These are phyloP conservation scores for Drosophila niveifrons DNA, from an alignment of 2,888 invertebrate species.

Conservation along the genomic window DNA sequence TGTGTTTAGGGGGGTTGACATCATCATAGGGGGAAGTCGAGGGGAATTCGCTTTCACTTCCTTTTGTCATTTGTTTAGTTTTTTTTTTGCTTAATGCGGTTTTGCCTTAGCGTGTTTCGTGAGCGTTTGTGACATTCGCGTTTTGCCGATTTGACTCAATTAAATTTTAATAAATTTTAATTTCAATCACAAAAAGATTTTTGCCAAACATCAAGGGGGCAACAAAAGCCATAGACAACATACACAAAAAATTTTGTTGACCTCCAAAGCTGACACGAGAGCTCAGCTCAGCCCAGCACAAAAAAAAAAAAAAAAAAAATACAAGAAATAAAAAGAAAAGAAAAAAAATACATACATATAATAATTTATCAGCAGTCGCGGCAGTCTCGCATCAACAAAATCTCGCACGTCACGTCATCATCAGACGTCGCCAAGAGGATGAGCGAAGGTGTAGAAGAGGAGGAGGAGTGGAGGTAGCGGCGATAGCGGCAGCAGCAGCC, in stretches of 20 bases:
- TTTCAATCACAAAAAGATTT: slow-evolving; percentile 63
- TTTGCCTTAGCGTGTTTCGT: slow-evolving; percentile 20
- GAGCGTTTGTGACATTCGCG: slow-evolving; percentile 38
- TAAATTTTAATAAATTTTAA: slow-evolving; percentile 76
- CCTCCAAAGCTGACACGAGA: slow-evolving; percentile 80
- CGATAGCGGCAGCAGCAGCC: slow-evolving; percentile 19
- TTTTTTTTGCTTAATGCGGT: background rate
- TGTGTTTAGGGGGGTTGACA: slow-evolving; percentile 4
- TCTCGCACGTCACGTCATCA: slow-evolving; percentile 78
- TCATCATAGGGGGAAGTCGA: background rate
- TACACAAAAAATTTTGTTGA: slow-evolving; percentile 62
- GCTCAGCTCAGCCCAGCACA: slow-evolving; percentile 41
- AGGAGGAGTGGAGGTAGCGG: background rate
- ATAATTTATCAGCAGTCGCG: slow-evolving; percentile 73
- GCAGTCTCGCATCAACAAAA: slow-evolving; percentile 67
- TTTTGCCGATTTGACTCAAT: slow-evolving; percentile 62
- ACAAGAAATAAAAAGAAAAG: slow-evolving; percentile 29
- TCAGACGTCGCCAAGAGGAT: slow-evolving; percentile 22
- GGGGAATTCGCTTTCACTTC: slow-evolving; percentile 27
- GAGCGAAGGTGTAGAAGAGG: slow-evolving; percentile 13
- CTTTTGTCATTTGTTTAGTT: slow-evolving; percentile 7
- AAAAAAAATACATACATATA: slow-evolving; percentile 46
- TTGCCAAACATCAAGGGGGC: slow-evolving; percentile 37
- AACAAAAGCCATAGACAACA: slow-evolving; percentile 47
- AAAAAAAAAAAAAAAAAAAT: slow-evolving; percentile 28